Evolutionary conservation across 2,888 invertebrate species (phyloP), one percentile per base, ranked within the genome.

Genomic region (Crematogaster levior): DNA sequence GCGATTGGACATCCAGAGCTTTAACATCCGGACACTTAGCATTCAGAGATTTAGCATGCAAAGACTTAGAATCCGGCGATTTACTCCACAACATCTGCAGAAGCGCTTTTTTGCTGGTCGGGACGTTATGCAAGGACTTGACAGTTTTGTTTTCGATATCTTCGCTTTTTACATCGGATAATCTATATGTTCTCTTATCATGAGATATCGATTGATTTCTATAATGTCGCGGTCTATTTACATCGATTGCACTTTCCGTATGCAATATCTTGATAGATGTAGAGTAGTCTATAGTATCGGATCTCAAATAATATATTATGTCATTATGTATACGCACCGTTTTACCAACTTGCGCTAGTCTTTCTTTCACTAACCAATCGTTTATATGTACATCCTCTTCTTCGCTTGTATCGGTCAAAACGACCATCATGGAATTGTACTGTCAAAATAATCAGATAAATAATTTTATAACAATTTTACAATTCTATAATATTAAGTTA

Each of bases 241-340:
- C 10, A 43, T 21, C 3, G 21, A 1, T 2, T 21, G 0, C 3
- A 1, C 7, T n/a, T 21, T 21, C 6, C 27, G 5, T 2, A 61
- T 61, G 0, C 1, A 1, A n/a, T n/a, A 1, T 34, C 12, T 21
- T 2, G 0, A 27, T 6, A 37, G 37, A 53, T 9, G 1, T 1
- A 30, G n/a, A 18, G n/a, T 1, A 15, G 60, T 27, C 74, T 60
- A 1, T 18, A 58, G 34, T 53, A 60, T 84, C 30, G 60, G 77
- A 79, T 79, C 77, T 21, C 70, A 82, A 60, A 70, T 88, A 90
- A 80, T 88, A 91, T 93, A 80, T 83, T 21, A 40, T 7, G 3
- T 43, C 84, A 66, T 84, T 89, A 12, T n/a, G n/a, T n/a, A 87
- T 93, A 94, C 94, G 87, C 91, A 94, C 94, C 94, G 91, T 91